Evolutionary conservation across 2,888 invertebrate species (phyloP), one percentile per base, ranked within the genome.

Genomic region (Phytoseiulus persimilis): DNA sequence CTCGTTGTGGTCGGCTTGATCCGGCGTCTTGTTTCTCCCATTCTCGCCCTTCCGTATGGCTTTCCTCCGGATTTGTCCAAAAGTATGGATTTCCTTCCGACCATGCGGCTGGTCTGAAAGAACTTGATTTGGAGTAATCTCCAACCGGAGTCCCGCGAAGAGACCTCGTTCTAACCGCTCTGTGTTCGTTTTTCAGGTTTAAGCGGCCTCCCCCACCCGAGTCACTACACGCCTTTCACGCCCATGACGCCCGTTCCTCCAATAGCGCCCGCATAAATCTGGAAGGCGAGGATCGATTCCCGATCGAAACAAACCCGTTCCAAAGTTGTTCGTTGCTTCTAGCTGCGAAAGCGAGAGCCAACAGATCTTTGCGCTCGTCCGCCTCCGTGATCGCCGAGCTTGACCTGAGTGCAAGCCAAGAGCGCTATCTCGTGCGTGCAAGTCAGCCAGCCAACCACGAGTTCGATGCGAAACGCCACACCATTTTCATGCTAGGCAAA

Each of bases 221-320:
- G 87, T 45, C 87, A 87, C 45, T 87, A 87, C 45, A 87, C 87
- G 32, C 39, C 87, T 33, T 87, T 87, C 87, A 87, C 87, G 33
- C 87, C 87, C 11, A 87, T 87, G 87, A 87, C 87, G 87, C 87
- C 87, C 45, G 87, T 87, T 33, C 32, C 87, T n/a, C 87, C 87
- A 28, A 87, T 87, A 39, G 87, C 87, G 87, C 87, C 87, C 39
- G 87, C 87, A 28, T 87, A 87, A 87, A 23, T 23, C 28, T 45
- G 11, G 39, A 45, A 32, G 32, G 87, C 18, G 1, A 23, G 1
- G 65, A 65, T 65, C 18, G 65, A 65, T 18, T 65, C 18, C 18
- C 65, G 18, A 65, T 28, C 65, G 65, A 65, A 28, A 65, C 65
- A 18, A 23, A 65, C 9, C 65, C 65, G 65, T 65, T 65, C 65